Base-by-base conservation (phyloP, 2,888 invertebrate species). In the Operophtera brumata region DNA sequence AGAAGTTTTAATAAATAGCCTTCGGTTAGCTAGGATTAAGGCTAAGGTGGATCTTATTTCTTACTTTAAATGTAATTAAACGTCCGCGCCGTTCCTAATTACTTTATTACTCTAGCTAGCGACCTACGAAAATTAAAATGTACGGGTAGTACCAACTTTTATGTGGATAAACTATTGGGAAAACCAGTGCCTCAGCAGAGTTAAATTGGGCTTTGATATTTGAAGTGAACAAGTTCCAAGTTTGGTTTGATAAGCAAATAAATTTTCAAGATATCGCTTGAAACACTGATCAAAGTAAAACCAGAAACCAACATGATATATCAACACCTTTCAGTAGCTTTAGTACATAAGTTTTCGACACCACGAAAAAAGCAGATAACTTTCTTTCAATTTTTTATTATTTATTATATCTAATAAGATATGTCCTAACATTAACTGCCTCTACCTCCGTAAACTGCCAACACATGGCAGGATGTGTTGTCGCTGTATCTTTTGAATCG, bases 1-100 rank as follows among this genome's bases (percentile, higher is more conserved):
- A 82, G 77, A 86, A 87, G 78, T 87, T 86, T 85, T 84, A 85
- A 87, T 85, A 86, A 86, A 88, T 86, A 82, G 81, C 80, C 73
- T 71, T 73, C 73, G 78, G 80, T 82, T 71, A 78, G 79, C 77
- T 72, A 69, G 79, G 80, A 82, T 84, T 84, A 82, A 72, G 76
- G 74, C 72, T 78, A 66, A 75, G 73, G 68, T 71, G 70, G 73
- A 76, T 78, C 73, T 66, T 75, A 77, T 78, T 77, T 75, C 69
- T 72, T 65, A 68, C 64, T 70, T 69, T 66, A 65, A 63, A 59
- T 53, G 58, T 65, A 62, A 47, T 49, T 48, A 47, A 47, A 54
- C 40, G 49, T 20, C 25, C 1, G 26, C 25, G 42, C 7, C 39
- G 36, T 32, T 30, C 40, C 35, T 54, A 49, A 52, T 57, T 57